Base-by-base conservation (phyloP, 2,113 vertebrate species). In the Ovibos moschatus region DNA sequence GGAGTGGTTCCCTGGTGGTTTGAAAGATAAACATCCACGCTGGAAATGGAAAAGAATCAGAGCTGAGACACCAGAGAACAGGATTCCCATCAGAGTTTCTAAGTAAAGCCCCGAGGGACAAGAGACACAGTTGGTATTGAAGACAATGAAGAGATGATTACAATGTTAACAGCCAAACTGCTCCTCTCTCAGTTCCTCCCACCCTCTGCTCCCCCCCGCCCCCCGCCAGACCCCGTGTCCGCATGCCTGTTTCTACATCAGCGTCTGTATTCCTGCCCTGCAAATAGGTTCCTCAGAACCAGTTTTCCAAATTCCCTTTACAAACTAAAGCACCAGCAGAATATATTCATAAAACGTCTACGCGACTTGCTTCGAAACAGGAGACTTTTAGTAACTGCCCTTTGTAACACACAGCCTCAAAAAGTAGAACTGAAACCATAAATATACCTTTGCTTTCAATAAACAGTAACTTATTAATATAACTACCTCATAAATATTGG, bases 41-140 rank as follows among this genome's bases (percentile, higher is more conserved):
- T 1, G 6, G 43, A 62, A 30, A 16, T 1, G 43, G n/a, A 19
- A 67, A 57, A 27, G 14, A 17, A 58, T 15, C 50, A 30, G 23
- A 40, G 25, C 17, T 10, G 47, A 36, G 1, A 11, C 5, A 27
- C 12, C 11, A 2, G 36, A 57, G 10, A 2, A 45, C 4, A 2
- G 0, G 0, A 17, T 36, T 27, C 23, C 47, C 11, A 1, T 13
- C 5, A 10, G 47, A 40, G 9, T 19, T 33, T 55, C 14, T 12
- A 47, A 84, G 36, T 9, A 30, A 84, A 76, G 28, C 40, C 33
- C 8, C 16, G 0, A 58, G 90, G 28, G 57, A 60, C 11, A 27
- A 1, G 6, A 27, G 6, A 51, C 13, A 11, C 25, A 4, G 5
- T 71, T 1, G 25, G 19, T 15, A 0, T 0, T 43, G 9, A 5